Evolutionary conservation across 1,140 invertebrate species (phyloP), one percentile per base, ranked within the genome.

Genomic region (Drosophila littoralis): DNA sequence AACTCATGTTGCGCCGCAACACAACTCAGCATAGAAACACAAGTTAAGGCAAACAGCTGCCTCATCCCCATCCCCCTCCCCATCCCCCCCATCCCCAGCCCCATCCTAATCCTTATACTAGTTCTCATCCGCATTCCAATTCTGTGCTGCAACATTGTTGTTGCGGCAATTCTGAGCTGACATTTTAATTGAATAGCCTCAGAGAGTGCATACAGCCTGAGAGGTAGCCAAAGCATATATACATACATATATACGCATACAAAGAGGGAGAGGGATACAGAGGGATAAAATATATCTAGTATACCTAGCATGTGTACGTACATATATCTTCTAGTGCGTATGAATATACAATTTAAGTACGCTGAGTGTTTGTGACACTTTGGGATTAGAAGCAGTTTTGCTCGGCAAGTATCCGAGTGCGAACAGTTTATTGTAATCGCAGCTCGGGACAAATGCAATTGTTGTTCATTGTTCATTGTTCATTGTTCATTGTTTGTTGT

Each of bases 381-480:
- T 35, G 59, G 59, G 51, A 40, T 70, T 64, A 70, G 59, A 33
- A 54, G 10, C 40, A 45, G 58, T 63, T 33, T 55, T 74, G 48
- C 50, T 58, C 38, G 43, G 57, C 33, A 71, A 36, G 35, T 28
- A 61, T 17, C 12, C 28, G 7, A 73, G 81, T 70, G 81, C 48
- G 68, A 84, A 80, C 68, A 84, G 77, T 84, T 77, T 74, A 83
- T 74, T 84, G 81, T 83, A 83, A 83, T 83, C 80, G 76, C 71
- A 52, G 57, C 55, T 69, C 54, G 76, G 61, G 10, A 40, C 12
- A 17, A 68, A 60, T 36, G 22, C 42, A 55, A 28, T 28, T 28
- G 4, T 7, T 68, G 66, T 46, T 60, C 10, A 40, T 17, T 45
- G 43, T 45, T 28, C 17, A 7, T 12, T 5, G 10, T 48, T 15